Percentiles rank a stretch among this genome's conserved stretches.
phyloP scores from a whole-genome alignment of 2,888 invertebrate species.

The Antheraea yamamai region DNA sequence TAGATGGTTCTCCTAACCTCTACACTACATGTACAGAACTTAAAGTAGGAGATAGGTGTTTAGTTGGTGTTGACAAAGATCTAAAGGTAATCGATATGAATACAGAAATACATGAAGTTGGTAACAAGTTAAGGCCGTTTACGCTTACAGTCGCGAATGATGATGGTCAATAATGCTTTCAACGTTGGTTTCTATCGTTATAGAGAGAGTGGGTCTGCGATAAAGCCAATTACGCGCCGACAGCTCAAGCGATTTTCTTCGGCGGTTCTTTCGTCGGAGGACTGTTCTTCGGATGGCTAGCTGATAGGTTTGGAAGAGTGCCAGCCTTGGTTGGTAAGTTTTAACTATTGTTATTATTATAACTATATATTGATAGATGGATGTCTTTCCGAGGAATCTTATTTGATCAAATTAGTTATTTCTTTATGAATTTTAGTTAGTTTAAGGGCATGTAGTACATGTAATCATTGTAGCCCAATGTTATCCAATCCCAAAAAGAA shows the following conservation, averaged over 20 bases:
- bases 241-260: conserved; percentile 69
- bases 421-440: too few species aligned
- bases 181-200: conserved; percentile 21
- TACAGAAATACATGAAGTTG: neutral
- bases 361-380: too few species aligned
- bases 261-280: conserved; percentile 68
- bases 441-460: too few species aligned
- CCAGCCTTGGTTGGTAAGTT: conserved; percentile 71
- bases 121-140: neutral
- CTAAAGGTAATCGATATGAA: neutral
- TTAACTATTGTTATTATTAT: neutral
- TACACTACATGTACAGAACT: too few species aligned
- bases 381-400: too few species aligned
- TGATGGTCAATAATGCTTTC: neutral
- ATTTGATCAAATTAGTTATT: too few species aligned
- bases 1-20: too few species aligned
- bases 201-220: conserved; percentile 76
- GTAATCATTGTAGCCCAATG: too few species aligned
- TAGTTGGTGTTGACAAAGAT: neutral
- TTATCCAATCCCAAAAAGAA: too few species aligned
- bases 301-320: conserved; percentile 68
- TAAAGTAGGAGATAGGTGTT: neutral
- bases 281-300: conserved; percentile 69
- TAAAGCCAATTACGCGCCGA: conserved; percentile 56
- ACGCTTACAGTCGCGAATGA: neutral